Base-by-base conservation (phyloP, 2,113 vertebrate species). In the Megaceryle torquata region DNA sequence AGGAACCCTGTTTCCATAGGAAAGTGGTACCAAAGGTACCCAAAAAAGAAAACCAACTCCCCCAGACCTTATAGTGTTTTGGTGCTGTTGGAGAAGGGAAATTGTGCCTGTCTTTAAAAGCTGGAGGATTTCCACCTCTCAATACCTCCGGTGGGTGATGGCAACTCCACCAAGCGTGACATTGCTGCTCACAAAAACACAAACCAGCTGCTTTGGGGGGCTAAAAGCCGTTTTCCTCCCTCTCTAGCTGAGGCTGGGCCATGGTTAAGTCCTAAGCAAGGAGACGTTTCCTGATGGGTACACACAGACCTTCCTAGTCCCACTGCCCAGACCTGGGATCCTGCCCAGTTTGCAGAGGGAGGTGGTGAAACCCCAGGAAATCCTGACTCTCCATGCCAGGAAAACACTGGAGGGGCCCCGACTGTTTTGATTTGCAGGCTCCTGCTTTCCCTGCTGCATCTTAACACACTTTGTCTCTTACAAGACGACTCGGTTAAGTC, bases 91-190 rank as follows among this genome's bases (percentile, higher is more conserved):
- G 51, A 67, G 56, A 57, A 82, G 43, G 31, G 24, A 53, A 63
- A 43, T 6, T 2, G 2, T 31, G 9, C 9, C 24, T 22, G 59
- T 8, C 14, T 37, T 74, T 22, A 59, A 79, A 63, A 75, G 6
- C 37, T 13, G 11, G 31, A 54, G 61, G 33, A 37, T 63, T 76
- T 76, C 24, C 37, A 43, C 18, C 17, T n/a, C 39, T 57, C 1
- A 1, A 6, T 11, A 10, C 28, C 43, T 20, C 35, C 1, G 0
- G 21, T 1, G 2, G n/a, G 44, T 43, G 54, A 53, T 5, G 13
- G 35, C 6, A 29, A 3, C 74, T 53, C 59, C 41, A 11, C 22
- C 59, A 15, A n/a, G 41, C 18, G 8, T 24, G 46, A 48, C 9
- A 26, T 5, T 3, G 1, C 43, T 31, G 28, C 22, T 31, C 67